Evolutionary conservation across 2,888 invertebrate species (phyloP).

Genomic region (Drosophila greeni): DNA sequence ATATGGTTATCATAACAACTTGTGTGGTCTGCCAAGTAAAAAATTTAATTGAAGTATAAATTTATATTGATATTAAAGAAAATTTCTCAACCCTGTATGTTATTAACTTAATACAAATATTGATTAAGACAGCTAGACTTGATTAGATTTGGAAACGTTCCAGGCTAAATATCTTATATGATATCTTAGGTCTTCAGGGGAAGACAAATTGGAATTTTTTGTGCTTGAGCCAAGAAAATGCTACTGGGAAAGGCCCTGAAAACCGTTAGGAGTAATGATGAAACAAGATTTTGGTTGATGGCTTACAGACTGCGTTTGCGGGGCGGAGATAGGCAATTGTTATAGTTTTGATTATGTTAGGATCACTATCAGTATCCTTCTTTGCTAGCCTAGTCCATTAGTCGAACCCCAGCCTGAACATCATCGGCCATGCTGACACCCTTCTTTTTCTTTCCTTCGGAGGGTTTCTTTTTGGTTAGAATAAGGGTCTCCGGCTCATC

Average conservation of each 20-base stretch:
- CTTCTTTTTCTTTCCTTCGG: conserved; percentile 59
- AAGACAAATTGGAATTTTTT: conserved; percentile 31
- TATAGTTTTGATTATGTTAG: conserved; percentile 45
- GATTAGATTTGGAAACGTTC: conserved; percentile 9
- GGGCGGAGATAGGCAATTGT: conserved; percentile 4
- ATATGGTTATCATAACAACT: background rate
- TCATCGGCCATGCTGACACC: conserved; percentile 62
- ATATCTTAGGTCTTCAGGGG: conserved; percentile 30
- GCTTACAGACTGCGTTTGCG: background rate
- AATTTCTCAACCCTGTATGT: background rate
- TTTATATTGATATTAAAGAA: background rate
- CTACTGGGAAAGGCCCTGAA: background rate
- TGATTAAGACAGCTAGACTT: background rate
- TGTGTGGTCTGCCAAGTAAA: background rate
- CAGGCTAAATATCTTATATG: conserved; percentile 7
- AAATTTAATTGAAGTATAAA: background rate
- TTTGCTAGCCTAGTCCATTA: conserved; percentile 51
- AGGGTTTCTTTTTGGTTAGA: conserved; percentile 64
- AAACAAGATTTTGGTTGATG: conserved; percentile 7
- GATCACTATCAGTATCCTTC: conserved; percentile 7
- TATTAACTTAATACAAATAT: background rate
- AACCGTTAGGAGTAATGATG: background rate
- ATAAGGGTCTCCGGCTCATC: conserved; percentile 59
- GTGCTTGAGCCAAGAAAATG: conserved; percentile 38
- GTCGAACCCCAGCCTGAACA: conserved; percentile 58